These are phyloP conservation scores for Notothenia rossii DNA, from an alignment of 2,113 vertebrate genomes.

Conservation along the genomic window DNA sequence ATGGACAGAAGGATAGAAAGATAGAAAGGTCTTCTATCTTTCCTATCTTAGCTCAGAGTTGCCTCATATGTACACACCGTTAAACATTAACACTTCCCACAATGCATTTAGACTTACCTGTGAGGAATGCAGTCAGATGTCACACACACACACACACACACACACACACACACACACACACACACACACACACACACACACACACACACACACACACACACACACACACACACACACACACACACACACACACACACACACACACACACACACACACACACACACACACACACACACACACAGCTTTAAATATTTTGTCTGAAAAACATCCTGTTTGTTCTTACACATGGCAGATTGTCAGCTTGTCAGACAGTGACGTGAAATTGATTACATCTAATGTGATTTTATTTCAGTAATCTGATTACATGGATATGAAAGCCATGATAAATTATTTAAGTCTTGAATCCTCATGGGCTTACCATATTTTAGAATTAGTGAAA, in stretches of 20 bases:
- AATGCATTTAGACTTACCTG: constrained; percentile 45
- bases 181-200: neutral
- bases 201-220: neutral
- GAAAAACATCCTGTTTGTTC: neutral
- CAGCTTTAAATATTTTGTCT: neutral
- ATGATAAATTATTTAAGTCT: neutral
- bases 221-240: neutral
- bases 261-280: neutral
- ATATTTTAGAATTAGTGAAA: too few relatives aligned
- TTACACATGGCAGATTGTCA: neutral
- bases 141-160: neutral
- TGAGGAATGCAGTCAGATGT: constrained; percentile 53
- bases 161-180: neutral
- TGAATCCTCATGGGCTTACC: too few relatives aligned
- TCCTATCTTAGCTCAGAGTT: constrained; percentile 12
- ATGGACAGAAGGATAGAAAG: constrained; percentile 62
- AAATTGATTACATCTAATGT: constrained; percentile 25
- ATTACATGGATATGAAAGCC: neutral
- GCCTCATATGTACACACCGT: constrained; percentile 50
- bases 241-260: neutral
- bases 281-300: neutral
- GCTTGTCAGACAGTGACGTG: constrained; percentile 1
- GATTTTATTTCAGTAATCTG: constrained; percentile 22
- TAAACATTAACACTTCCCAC: constrained; percentile 70
- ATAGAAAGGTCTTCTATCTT: constrained; percentile 4